A percentile compares a stretch with the other conserved stretches of the same genome.
These are phyloP conservation scores for Epinephelus awoara DNA, from an alignment of 2,797 vertebrate species.

Conservation along the genomic window DNA sequence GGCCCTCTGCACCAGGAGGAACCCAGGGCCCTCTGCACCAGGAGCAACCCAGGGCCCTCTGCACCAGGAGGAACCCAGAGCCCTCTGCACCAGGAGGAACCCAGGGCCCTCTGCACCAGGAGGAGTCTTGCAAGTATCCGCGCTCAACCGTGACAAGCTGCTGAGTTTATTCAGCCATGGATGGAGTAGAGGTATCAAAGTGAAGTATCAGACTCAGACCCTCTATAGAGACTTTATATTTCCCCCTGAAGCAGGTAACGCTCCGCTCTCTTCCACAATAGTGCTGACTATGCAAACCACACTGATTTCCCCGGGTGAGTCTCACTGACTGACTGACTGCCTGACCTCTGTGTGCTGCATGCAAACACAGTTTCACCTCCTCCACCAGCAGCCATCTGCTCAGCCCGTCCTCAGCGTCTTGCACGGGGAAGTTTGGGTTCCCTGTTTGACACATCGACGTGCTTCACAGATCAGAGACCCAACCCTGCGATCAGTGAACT, in stretches of 20 bases:
- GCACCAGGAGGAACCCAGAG: too few species aligned
- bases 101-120: too few species aligned
- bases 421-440: conserved; percentile 1
- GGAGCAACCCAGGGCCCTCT: too few species aligned
- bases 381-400: conserved; percentile 34
- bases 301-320: neutral
- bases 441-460: neutral
- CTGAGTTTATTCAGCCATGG: too few species aligned
- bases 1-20: too few species aligned
- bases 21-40: too few species aligned
- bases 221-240: neutral
- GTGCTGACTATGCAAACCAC: conserved; percentile 6
- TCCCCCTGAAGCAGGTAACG: neutral
- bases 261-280: neutral
- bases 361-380: conserved; percentile 30
- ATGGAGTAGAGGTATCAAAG: too few species aligned
- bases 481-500: neutral
- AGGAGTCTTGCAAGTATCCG: too few species aligned
- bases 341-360: neutral
- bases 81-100: too few species aligned
- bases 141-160: too few species aligned
- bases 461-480: too few species aligned
- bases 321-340: neutral
- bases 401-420: neutral
- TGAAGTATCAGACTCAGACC: neutral